Percentiles rank a stretch among this genome's conserved stretches.
Conservation (phyloP, 2,797 vertebrate species). For the Anabacerthia variegaticeps region DNA sequence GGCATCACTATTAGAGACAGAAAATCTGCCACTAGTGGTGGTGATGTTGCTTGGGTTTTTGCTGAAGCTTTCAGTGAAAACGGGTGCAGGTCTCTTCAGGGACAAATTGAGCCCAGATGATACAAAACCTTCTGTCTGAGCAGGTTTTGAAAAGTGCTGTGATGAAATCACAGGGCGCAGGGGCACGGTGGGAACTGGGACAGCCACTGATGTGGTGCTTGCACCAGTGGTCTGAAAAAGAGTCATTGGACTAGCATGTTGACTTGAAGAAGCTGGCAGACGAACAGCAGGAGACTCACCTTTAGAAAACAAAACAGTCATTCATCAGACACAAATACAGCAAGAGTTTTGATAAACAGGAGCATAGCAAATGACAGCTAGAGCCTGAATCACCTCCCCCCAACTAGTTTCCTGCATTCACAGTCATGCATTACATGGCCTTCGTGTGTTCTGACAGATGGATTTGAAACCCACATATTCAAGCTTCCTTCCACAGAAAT, state of each 20-base stretch:
- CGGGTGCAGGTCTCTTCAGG: slow-evolving; percentile 60
- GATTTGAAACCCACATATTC: background rate
- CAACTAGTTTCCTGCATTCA: background rate
- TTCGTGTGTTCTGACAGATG: background rate
- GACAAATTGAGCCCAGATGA: slow-evolving; percentile 51
- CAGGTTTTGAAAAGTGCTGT: slow-evolving; percentile 61
- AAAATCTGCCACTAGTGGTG: slow-evolving; percentile 63
- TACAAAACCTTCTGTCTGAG: slow-evolving; percentile 55
- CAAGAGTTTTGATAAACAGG: background rate
- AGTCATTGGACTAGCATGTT: slow-evolving; percentile 64
- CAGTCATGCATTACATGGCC: background rate
- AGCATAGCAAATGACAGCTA: background rate
- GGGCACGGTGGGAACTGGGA: slow-evolving; percentile 62
- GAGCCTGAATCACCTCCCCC: background rate
- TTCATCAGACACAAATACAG: background rate
- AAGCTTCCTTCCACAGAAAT: background rate
- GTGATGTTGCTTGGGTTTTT: slow-evolving; percentile 65
- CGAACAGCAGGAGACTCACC: slow-evolving; percentile 68
- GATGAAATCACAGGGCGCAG: slow-evolving; percentile 56
- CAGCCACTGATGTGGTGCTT: slow-evolving; percentile 58
- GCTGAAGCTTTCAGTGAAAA: slow-evolving; percentile 63
- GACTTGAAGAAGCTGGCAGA: slow-evolving; percentile 65
- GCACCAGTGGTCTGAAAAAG: slow-evolving; percentile 71
- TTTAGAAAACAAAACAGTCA: slow-evolving; percentile 59
- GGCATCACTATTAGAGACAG: slow-evolving; percentile 47